Evolutionary conservation across 2,888 invertebrate genomes (phyloP), one percentile per base, ranked within the genome.

Genomic region (Lasioglossum leucozonium): DNA sequence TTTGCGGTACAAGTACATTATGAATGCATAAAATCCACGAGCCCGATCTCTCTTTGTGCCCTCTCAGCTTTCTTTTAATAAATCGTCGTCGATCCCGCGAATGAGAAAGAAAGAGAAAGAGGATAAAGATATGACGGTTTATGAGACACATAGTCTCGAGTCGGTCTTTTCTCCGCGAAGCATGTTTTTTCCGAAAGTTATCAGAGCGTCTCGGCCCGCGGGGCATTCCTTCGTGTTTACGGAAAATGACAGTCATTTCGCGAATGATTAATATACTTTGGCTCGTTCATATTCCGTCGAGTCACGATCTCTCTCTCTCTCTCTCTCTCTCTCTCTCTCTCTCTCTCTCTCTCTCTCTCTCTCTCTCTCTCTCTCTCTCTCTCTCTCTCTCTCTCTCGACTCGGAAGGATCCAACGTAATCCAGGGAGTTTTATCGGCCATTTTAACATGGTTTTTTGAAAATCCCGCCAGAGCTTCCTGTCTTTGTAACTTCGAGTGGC

Each of bases 381-480:
- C n/a, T n/a, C n/a, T 62, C n/a, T 30, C 62, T 30, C 37, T 18
- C 37, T 18, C 65, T 30, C n/a, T 62, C 2, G 5, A 30, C 2
- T 62, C 30, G 16, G 30, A 62, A 30, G 34, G 47, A 58, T 69
- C 58, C 5, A n/a, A 44, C 34, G 37, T 8, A 30, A 40, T 55
- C n/a, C 62, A n/a, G 47, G 30, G 75, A 76, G 65, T 72, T 65
- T 55, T 40, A 42, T 83, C 72, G 71, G 42, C 5, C 47, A 4
- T 44, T 72, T 69, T 69, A 77, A 62, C 62, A 62, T 30, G 30
- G 58, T 58, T 55, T n/a, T n/a, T 11, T n/a, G n/a, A n/a, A 55
- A n/a, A n/a, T n/a, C 55, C 55, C 4, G 11, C 1, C n/a, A 22
- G 55, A 55, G 51, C 3, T 51, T n/a, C n/a, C 55, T n/a, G 55